Percentiles rank a stretch among this genome's conserved stretches.
Evolutionary conservation across 2,888 invertebrate species (phyloP).

Genomic region (Oxytorus armatus): DNA sequence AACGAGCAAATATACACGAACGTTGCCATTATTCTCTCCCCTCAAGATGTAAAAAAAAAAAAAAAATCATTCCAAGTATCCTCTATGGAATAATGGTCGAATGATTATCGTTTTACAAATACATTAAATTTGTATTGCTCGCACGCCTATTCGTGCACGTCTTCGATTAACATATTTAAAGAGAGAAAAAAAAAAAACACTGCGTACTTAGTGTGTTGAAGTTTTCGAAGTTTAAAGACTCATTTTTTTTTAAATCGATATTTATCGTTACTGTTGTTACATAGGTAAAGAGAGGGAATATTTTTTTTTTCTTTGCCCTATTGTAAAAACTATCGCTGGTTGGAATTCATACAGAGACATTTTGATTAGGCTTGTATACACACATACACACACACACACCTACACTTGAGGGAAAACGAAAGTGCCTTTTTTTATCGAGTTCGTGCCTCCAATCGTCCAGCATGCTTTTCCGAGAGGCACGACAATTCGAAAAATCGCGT

Average conservation of each 20-base stretch:
- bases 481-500: constrained; percentile 15
- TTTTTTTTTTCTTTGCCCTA: constrained; percentile 48
- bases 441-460: constrained; percentile 52
- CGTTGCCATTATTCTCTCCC: constrained; percentile 31
- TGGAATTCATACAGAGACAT: constrained; percentile 28
- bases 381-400: not conserved
- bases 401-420: not conserved
- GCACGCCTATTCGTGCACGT: constrained; percentile 68
- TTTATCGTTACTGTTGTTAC: constrained; percentile 66
- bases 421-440: constrained; percentile 61
- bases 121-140: constrained; percentile 51
- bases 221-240: constrained; percentile 82
- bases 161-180: constrained; percentile 44
- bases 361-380: not conserved
- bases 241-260: constrained; percentile 62
- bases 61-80: constrained; percentile 61
- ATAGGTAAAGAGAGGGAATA: constrained; percentile 49
- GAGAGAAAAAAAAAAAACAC: constrained; percentile 62
- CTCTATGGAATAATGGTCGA: constrained; percentile 49
- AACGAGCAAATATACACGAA: constrained; percentile 33
- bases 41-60: not conserved
- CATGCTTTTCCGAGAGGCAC: constrained; percentile 37
- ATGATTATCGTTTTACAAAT: constrained; percentile 50
- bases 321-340: constrained; percentile 42
- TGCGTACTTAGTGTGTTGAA: constrained; percentile 81